Evolutionary conservation across 2,113 vertebrate genomes (phyloP).

Genomic region (Anser brachyrhynchus): DNA sequence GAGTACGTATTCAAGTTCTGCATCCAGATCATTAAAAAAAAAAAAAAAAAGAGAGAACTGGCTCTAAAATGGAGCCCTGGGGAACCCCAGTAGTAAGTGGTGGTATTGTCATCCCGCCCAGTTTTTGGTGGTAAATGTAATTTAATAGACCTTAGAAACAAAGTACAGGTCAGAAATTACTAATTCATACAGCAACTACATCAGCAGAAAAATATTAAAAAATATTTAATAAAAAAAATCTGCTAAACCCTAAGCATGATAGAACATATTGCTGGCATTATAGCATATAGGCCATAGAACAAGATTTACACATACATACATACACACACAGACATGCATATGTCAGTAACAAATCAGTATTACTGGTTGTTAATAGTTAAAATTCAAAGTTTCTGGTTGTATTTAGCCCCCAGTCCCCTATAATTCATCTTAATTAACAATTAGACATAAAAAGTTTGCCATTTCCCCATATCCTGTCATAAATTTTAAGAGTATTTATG

Average conservation of each 20-base stretch:
- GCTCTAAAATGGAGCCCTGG: not conserved
- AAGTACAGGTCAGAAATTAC: not conserved
- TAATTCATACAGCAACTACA: not conserved
- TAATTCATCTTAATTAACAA: not conserved
- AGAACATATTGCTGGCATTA: not conserved
- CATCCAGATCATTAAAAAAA: not conserved
- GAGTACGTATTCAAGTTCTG: not conserved
- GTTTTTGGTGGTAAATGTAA: not conserved
- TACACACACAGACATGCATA: not conserved
- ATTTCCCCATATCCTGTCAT: not conserved
- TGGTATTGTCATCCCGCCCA: not conserved
- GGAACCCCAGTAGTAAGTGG: not conserved
- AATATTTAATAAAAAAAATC: not conserved
- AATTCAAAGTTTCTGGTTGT: not conserved
- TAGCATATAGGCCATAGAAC: not conserved
- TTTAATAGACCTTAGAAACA: not conserved
- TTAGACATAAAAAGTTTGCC: not conserved
- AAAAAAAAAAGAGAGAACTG: not conserved
- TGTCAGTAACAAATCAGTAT: not conserved
- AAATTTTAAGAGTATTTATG: conserved; percentile 16
- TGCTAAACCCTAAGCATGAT: not conserved
- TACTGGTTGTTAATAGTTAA: not conserved
- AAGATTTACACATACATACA: not conserved
- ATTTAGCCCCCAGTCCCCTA: not conserved
- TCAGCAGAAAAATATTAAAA: not conserved